phyloP scores from a whole-genome alignment of 2,888 invertebrate genomes.

The Pheosia tremula region DNA sequence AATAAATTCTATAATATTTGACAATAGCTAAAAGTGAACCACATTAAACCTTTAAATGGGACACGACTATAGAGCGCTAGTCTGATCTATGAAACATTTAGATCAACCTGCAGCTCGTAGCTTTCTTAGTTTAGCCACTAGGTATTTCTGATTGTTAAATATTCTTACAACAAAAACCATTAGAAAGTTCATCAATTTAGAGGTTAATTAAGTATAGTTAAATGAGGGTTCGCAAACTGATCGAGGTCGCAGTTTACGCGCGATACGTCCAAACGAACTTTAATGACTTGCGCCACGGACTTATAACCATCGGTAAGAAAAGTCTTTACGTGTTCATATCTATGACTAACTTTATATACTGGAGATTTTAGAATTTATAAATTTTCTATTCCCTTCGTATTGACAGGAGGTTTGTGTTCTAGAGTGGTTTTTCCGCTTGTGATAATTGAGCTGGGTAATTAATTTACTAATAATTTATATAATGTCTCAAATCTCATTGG shows the following conservation, averaged over 20 bases:
- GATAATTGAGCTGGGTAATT: too few relatives aligned
- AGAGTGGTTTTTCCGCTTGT: too few relatives aligned
- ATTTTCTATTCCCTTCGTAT: not conserved
- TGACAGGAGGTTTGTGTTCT: too few relatives aligned
- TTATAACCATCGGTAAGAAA: slow-evolving; percentile 8
- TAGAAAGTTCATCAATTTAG: slow-evolving; percentile 44
- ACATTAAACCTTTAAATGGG: not conserved
- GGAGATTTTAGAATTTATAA: not conserved
- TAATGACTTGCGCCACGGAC: slow-evolving; percentile 49
- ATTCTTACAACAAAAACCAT: slow-evolving; percentile 43
- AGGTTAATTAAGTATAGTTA: slow-evolving; percentile 58
- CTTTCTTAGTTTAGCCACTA: not conserved
- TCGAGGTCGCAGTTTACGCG: slow-evolving; percentile 60
- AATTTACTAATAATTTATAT: too few relatives aligned
- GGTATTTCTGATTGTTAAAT: slow-evolving; percentile 25
- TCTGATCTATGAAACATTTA: not conserved
- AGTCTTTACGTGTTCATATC: not conserved
- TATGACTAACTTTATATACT: not conserved
- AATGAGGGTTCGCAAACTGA: slow-evolving; percentile 55
- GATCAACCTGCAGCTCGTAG: not conserved
- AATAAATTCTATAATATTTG: too few relatives aligned
- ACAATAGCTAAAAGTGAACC: too few relatives aligned
- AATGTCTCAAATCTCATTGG: too few relatives aligned
- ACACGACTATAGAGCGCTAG: not conserved
- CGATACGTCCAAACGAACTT: slow-evolving; percentile 54